Evolutionary conservation across 2,888 invertebrate species (phyloP).

Genomic region (Athalia rosae): DNA sequence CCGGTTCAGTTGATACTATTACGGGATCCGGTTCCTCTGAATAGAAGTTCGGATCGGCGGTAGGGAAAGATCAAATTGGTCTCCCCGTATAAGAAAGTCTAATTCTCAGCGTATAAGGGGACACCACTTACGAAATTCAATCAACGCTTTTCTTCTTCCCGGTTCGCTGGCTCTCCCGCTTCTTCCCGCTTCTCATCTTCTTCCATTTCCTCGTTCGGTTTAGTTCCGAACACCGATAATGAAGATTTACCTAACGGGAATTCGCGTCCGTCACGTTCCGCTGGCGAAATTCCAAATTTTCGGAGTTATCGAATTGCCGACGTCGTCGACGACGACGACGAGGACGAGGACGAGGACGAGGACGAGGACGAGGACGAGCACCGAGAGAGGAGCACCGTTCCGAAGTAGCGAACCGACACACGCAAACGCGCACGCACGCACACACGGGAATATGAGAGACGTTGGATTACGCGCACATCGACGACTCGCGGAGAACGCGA

Average conservation of each 20-base stretch:
- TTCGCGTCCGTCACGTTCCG: constrained; percentile 10
- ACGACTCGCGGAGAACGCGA: no score
- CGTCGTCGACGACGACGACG: not conserved
- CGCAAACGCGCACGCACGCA: no score
- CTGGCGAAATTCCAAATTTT: constrained; percentile 32
- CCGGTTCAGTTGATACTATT: no score
- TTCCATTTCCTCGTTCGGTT: constrained; percentile 12
- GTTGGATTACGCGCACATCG: no score
- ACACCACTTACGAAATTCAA: constrained; percentile 45
- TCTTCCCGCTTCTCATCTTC: not conserved
- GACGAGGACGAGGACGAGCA: no score
- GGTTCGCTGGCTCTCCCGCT: not conserved
- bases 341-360: no score
- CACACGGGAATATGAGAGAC: no score
- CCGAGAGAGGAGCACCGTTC: no score
- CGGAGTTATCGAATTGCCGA: constrained; percentile 18
- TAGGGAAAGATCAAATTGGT: constrained; percentile 25
- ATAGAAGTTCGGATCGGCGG: constrained; percentile 8
- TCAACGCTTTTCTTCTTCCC: constrained; percentile 38
- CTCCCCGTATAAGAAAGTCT: constrained; percentile 23
- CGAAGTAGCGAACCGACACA: no score
- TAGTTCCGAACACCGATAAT: constrained; percentile 18
- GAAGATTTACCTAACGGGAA: constrained; percentile 35
- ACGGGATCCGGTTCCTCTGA: no score
- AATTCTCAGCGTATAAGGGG: constrained; percentile 16